These are phyloP conservation scores for Triplophysa tibetana DNA, from an alignment of 2,113 vertebrate species.

Conservation along the genomic window DNA sequence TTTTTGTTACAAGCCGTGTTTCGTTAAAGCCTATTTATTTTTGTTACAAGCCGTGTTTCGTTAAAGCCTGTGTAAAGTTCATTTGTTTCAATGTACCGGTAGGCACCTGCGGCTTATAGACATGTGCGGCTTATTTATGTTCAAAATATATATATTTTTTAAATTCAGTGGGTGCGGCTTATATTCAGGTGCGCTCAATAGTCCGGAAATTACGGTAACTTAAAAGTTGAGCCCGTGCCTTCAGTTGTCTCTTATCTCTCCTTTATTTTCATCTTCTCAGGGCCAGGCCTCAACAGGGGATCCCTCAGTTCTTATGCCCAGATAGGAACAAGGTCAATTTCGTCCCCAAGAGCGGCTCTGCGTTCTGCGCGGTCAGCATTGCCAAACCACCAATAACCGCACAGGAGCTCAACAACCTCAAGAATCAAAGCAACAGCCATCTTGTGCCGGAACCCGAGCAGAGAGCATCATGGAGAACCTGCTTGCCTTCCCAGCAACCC, in stretches of 20 bases:
- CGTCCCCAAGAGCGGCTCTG: slow-evolving; percentile 87
- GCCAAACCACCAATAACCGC: slow-evolving; percentile 85
- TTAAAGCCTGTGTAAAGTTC: too few relatives aligned
- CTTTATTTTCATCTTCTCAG: slow-evolving; percentile 55
- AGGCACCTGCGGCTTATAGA: too few relatives aligned
- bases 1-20: too few relatives aligned
- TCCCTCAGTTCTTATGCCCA: slow-evolving; percentile 84
- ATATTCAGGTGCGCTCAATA: too few relatives aligned
- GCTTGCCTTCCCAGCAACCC: slow-evolving; percentile 41
- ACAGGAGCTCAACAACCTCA: slow-evolving; percentile 78
- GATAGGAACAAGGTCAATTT: slow-evolving; percentile 94
- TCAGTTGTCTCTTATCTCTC: neutral
- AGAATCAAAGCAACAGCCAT: slow-evolving; percentile 58
- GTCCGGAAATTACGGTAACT: too few relatives aligned
- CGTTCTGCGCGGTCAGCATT: slow-evolving; percentile 89
- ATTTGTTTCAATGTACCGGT: too few relatives aligned
- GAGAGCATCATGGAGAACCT: slow-evolving; percentile 36
- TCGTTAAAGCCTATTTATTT: too few relatives aligned
- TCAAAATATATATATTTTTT: too few relatives aligned
- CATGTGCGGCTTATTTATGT: too few relatives aligned
- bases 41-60: too few relatives aligned
- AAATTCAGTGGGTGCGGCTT: too few relatives aligned
- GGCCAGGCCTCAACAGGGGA: slow-evolving; percentile 82
- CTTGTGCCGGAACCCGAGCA: slow-evolving; percentile 42
- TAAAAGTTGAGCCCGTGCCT: slow-evolving; percentile 23